Evolutionary conservation across 2,797 vertebrate species (phyloP).

Genomic region (Tapera naevia): DNA sequence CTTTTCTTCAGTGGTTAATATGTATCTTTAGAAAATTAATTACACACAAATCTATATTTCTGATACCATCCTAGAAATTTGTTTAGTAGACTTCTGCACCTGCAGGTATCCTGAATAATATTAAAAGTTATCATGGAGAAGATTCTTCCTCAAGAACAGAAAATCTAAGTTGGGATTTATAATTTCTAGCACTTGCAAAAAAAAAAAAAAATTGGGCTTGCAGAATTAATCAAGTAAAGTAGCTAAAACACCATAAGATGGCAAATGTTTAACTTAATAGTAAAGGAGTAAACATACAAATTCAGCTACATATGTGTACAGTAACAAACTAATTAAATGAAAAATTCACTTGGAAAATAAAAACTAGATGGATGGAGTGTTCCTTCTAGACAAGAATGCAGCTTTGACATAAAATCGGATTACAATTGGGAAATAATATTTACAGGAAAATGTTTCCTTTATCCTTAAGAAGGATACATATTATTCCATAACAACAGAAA

Average conservation of each 20-base stretch:
- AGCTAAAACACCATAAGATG: neutral
- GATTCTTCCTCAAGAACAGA: neutral
- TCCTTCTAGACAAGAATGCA: neutral
- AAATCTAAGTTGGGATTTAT: neutral
- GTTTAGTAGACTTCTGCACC: neutral
- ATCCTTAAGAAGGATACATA: neutral
- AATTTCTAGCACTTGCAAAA: neutral
- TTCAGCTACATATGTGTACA: neutral
- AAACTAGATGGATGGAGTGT: neutral
- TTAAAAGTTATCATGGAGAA: neutral
- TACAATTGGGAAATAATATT: neutral
- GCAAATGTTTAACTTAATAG: neutral
- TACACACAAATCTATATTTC: neutral
- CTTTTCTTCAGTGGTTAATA: neutral
- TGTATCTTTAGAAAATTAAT: neutral
- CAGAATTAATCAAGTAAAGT: neutral
- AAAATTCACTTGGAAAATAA: neutral
- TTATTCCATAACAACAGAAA: neutral
- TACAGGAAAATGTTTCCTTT: neutral
- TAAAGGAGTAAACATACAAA: neutral
- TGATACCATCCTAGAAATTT: neutral
- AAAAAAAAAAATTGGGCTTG: neutral
- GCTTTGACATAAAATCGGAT: neutral
- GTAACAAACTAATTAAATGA: constrained; percentile 11
- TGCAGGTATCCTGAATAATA: neutral